phyloP scores from a whole-genome alignment of 2,797 vertebrate genomes.

The Characodon lateralis region DNA sequence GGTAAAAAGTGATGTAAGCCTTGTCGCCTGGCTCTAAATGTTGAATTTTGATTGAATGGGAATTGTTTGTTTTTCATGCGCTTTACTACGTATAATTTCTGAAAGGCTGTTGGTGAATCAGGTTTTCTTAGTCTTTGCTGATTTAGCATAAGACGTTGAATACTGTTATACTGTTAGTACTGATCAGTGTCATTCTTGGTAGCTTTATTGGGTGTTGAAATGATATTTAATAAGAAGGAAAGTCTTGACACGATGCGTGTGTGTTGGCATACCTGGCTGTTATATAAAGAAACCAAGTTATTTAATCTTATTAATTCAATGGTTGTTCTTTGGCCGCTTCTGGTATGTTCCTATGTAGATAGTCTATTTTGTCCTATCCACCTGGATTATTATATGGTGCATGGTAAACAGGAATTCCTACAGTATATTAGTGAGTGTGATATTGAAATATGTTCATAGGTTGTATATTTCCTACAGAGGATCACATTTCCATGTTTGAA shows the following conservation, averaged over 20 bases:
- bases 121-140: not conserved
- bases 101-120: not conserved
- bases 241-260: not conserved
- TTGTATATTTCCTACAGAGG: not conserved
- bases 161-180: not conserved
- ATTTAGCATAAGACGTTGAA: not conserved
- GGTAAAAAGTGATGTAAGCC: not conserved
- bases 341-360: not conserved
- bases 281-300: not conserved
- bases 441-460: not conserved
- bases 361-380: not conserved
- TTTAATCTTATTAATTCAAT: not conserved
- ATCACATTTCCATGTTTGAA: not conserved
- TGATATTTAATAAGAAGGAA: no score
- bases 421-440: not conserved
- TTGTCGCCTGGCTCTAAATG: no score
- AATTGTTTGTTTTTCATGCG: not conserved
- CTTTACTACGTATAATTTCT: not conserved
- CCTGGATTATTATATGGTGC: not conserved
- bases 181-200: not conserved
- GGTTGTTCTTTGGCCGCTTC: not conserved
- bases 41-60: not conserved
- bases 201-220: not conserved
- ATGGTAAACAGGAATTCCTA: not conserved
- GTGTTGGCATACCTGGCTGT: not conserved